These are phyloP conservation scores for Eleginops maclovinus DNA, from an alignment of 2,113 vertebrate genomes.

Conservation along the genomic window DNA sequence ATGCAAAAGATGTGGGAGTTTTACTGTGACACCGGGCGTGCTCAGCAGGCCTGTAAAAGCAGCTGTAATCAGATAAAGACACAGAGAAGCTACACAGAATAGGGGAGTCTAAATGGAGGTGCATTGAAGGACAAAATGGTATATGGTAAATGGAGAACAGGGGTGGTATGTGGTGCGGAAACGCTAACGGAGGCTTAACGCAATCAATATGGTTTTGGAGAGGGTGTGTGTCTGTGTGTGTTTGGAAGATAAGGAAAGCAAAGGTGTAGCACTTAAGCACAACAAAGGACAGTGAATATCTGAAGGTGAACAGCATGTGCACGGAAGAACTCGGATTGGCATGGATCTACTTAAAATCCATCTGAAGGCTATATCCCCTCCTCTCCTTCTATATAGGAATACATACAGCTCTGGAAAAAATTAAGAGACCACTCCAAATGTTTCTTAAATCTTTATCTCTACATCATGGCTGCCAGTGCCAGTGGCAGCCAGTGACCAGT, in stretches of 20 bases:
- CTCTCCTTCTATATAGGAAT: background rate
- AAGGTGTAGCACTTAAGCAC: constrained; percentile 9
- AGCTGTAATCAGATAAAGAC: constrained; percentile 54
- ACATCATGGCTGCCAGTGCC: too few relatives aligned
- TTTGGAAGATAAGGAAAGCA: constrained; percentile 43
- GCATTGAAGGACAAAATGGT: constrained; percentile 64
- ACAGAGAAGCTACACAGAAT: constrained; percentile 50
- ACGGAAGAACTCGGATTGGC: background rate
- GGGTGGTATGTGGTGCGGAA: constrained; percentile 17
- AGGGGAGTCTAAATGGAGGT: constrained; percentile 46
- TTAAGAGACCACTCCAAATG: too few relatives aligned
- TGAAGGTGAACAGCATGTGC: constrained; percentile 35
- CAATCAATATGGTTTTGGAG: constrained; percentile 68
- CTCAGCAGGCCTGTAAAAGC: constrained; percentile 35
- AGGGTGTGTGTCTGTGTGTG: constrained; percentile 20
- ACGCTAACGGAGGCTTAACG: constrained; percentile 34
- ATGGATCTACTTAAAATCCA: constrained; percentile 5
- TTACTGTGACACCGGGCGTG: constrained; percentile 20
- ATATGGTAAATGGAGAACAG: constrained; percentile 36
- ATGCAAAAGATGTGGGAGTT: background rate
- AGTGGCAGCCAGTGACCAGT: too few relatives aligned
- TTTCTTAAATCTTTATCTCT: too few relatives aligned
- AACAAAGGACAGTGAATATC: constrained; percentile 30
- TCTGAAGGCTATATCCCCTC: background rate
- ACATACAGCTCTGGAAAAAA: too few relatives aligned